Evolutionary conservation across 2,888 invertebrate species (phyloP).

Genomic region (Athalia cordata): DNA sequence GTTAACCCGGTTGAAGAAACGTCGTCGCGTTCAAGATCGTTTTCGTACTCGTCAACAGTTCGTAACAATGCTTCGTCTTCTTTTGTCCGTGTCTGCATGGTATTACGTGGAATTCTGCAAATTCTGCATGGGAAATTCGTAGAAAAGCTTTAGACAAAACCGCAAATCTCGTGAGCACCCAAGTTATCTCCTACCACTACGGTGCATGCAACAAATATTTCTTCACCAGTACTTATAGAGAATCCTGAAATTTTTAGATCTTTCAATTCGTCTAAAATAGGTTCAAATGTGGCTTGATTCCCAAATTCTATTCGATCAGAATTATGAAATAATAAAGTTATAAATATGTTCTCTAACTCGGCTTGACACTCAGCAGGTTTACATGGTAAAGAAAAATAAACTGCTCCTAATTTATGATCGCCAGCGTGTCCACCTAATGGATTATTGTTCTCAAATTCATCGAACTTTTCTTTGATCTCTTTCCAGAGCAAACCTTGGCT

Average conservation of each 20-base stretch:
- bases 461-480: slow-evolving; percentile 23
- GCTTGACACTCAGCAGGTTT: slow-evolving; percentile 39
- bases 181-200: slow-evolving; percentile 51
- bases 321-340: slow-evolving; percentile 40
- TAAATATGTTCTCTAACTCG: slow-evolving; percentile 37
- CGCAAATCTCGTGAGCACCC: slow-evolving; percentile 49
- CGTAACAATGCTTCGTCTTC: slow-evolving; percentile 45
- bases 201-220: slow-evolving; percentile 26
- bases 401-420: slow-evolving; percentile 45
- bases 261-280: slow-evolving; percentile 12
- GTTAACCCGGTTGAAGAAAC: slow-evolving; percentile 20
- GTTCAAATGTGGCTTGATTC: slow-evolving; percentile 23
- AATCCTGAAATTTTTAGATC: slow-evolving; percentile 12
- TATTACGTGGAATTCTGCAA: slow-evolving; percentile 40
- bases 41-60: slow-evolving; percentile 31
- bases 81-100: slow-evolving; percentile 19
- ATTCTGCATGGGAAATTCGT: slow-evolving; percentile 49
- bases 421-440: slow-evolving; percentile 37
- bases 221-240: slow-evolving; percentile 2
- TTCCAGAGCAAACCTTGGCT: slow-evolving; percentile 27
- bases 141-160: slow-evolving; percentile 50
- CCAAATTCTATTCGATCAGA: slow-evolving; percentile 20
- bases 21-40: slow-evolving; percentile 18
- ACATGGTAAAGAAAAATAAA: slow-evolving; percentile 38
- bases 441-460: slow-evolving; percentile 46